Percentiles rank a stretch among this genome's conserved stretches.
phyloP scores from a whole-genome alignment of 2,888 invertebrate species.

The Scaeva pyrastri region DNA sequence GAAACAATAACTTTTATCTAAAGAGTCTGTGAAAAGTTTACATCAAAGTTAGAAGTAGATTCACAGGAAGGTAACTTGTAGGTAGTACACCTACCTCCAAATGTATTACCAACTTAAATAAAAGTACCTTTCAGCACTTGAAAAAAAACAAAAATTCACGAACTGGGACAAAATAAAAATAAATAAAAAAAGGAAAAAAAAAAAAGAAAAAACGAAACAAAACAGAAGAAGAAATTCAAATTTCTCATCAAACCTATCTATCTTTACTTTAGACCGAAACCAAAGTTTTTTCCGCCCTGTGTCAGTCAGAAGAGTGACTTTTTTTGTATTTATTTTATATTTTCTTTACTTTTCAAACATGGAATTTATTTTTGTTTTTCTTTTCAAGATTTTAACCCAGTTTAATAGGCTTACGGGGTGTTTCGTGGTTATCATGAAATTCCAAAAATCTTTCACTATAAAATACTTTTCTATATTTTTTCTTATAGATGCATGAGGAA shows the following conservation, averaged over 20 bases:
- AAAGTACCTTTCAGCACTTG: conserved; percentile 20
- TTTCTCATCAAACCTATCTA: conserved; percentile 43
- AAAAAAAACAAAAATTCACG: neutral
- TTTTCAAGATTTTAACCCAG: conserved; percentile 38
- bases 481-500: no score
- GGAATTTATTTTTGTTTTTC: conserved; percentile 7
- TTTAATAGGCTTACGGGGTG: conserved; percentile 1
- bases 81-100: neutral
- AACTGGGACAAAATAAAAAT: conserved; percentile 13
- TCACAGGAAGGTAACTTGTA: neutral
- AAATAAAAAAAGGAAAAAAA: neutral
- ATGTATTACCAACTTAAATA: conserved; percentile 26
- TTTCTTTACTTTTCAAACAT: neutral
- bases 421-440: no score
- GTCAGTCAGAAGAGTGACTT: conserved; percentile 18
- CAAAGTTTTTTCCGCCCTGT: conserved; percentile 18
- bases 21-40: conserved; percentile 33
- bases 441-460: no score
- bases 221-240: conserved; percentile 31
- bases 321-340: neutral
- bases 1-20: conserved; percentile 36
- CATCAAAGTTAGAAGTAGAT: conserved; percentile 26
- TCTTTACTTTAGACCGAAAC: conserved; percentile 3
- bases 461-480: no score
- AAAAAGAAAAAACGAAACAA: conserved; percentile 9